These are phyloP conservation scores for Thaumetopoea pityocampa DNA, from an alignment of 1,140 invertebrate genomes.

Conservation along the genomic window DNA sequence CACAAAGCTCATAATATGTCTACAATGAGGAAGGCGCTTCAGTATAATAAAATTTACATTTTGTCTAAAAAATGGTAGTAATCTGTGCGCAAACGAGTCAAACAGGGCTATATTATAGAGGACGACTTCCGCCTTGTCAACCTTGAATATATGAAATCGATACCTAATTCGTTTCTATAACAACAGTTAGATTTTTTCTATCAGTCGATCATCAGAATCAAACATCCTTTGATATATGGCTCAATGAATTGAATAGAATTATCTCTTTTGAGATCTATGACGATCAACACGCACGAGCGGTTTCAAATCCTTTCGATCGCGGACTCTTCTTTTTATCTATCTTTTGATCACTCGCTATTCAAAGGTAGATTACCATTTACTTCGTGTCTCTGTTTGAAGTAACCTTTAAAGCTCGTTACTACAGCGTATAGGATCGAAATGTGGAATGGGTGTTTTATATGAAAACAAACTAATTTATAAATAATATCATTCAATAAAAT, in stretches of 20 bases:
- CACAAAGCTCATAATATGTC: too few relatives aligned
- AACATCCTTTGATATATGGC: constrained; percentile 15
- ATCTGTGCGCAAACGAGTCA: constrained; percentile 19
- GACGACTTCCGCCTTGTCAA: constrained; percentile 12
- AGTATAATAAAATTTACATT: constrained; percentile 15
- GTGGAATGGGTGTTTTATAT: too few relatives aligned
- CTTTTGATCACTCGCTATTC: constrained; percentile 35
- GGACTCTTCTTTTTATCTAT: constrained; percentile 21
- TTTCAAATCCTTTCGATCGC: constrained; percentile 24
- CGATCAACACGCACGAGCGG: constrained; percentile 27
- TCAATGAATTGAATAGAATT: constrained; percentile 20
- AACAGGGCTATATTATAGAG: constrained; percentile 22
- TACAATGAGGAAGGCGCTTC: background rate
- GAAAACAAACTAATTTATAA: too few relatives aligned
- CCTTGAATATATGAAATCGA: constrained; percentile 8
- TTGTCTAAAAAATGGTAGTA: constrained; percentile 11
- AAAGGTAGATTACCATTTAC: constrained; percentile 14
- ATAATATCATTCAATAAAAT: too few relatives aligned
- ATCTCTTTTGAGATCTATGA: constrained; percentile 24
- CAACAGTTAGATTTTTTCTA: constrained; percentile 5
- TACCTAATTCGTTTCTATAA: constrained; percentile 1
- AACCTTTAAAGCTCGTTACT: too few relatives aligned
- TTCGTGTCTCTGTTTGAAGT: background rate
- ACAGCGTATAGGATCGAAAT: too few relatives aligned
- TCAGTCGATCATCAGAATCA: constrained; percentile 12